Conservation (phyloP, 2,113 vertebrate species). For the Passer domesticus region DNA sequence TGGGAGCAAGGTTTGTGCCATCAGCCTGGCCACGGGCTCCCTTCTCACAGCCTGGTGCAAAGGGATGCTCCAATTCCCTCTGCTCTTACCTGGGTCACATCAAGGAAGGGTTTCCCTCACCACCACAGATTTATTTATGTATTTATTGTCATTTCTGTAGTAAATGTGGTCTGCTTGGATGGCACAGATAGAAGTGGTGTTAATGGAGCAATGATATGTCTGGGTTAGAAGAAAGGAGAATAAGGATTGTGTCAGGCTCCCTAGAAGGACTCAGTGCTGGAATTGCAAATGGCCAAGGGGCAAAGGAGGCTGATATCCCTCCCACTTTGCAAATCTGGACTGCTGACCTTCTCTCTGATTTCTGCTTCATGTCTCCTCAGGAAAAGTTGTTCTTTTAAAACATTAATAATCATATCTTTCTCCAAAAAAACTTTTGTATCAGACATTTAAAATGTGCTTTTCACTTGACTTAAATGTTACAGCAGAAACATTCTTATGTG, state of each 20-base stretch:
- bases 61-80: not conserved
- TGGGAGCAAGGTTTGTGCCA: not conserved
- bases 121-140: not conserved
- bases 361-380: not conserved
- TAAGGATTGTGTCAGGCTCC: not conserved
- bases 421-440: accelerated
- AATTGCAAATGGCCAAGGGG: not conserved
- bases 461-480: slow-evolving; percentile 46
- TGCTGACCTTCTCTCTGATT: not conserved
- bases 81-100: not conserved
- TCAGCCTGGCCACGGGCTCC: not conserved
- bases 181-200: not conserved
- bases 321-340: not conserved
- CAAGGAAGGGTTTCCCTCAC: not conserved
- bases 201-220: not conserved
- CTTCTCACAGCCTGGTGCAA: not conserved
- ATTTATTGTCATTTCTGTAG: not conserved
- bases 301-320: not conserved
- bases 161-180: not conserved
- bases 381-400: not conserved
- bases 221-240: not conserved
- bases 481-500: not conserved
- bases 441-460: not conserved
- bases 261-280: not conserved
- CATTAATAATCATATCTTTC: not conserved